Base-by-base conservation (phyloP, 2,797 vertebrate genomes). In the Melanotaenia trifasciata region DNA sequence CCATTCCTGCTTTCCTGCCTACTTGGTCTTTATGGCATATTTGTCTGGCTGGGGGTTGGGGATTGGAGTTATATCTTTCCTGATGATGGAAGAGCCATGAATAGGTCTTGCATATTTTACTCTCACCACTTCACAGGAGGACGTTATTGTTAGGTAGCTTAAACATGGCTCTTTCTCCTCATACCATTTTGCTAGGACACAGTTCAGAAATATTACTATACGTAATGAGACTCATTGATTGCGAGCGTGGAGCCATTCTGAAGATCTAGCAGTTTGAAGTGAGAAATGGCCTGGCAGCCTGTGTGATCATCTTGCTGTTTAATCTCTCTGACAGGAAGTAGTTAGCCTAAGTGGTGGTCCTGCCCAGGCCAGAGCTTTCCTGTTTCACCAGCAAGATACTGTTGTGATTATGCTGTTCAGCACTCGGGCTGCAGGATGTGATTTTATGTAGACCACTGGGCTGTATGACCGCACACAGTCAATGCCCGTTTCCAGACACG, bases 311-410 rank as follows among this genome's bases (percentile, higher is more conserved):
- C 70, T 74, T 72, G 43, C 61, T 72, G 68, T 93, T 85, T 93
- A 94, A 96, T 95, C 95, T 94, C 67, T 86, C 78, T 87, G 85
- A 90, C 93, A 95, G 96, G 96, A 97, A 97, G 95, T 96, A 94
- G 93, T 96, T 96, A 94, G 88, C 74, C 88, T 94, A 94, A 95
- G 93, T 94, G 93, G 93, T 74, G 92, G 94, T 94, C 95, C 94
- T 91, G 91, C 95, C 95, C 94, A 92, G 89, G 89, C 93, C 92
- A 94, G 92, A 87, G 90, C 94, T 94, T 96, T 97, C 96, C 96
- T 96, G 95, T 95, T 93, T 68, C 81, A 74, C 79, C 58, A 57
- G 79, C 81, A 76, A 92, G 87, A 94, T 94, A 89, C 81, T 82
- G 67, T 84, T 89, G 80, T 91, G 93, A 94, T 94, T 94, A 87